Percentiles rank a stretch among this genome's conserved stretches.
phyloP scores from a whole-genome alignment of 2,113 vertebrate genomes.

The Pampusana beccarii region DNA sequence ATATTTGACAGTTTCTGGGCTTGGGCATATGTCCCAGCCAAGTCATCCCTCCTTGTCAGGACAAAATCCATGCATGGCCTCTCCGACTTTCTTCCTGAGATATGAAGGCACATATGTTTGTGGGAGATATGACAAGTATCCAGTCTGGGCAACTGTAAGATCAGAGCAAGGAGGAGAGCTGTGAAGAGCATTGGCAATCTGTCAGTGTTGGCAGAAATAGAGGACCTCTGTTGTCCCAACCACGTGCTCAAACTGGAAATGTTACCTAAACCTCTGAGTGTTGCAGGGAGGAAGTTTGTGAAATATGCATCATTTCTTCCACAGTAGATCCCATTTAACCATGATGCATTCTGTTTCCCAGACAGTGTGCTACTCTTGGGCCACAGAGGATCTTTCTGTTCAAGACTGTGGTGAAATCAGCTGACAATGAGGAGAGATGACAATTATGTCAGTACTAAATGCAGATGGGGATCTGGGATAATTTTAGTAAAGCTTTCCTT shows the following conservation, averaged over 20 bases:
- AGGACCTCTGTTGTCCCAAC: neutral
- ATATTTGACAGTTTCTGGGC: neutral
- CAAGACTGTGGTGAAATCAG: neutral
- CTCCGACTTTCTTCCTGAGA: neutral
- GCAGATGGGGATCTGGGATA: neutral
- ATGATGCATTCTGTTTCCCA: neutral
- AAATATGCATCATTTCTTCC: neutral
- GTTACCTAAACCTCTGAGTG: neutral
- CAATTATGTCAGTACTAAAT: neutral
- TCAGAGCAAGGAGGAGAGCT: neutral
- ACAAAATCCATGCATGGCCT: neutral
- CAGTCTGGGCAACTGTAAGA: neutral
- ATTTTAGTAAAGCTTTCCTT: neutral
- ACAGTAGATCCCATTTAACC: fast-evolving
- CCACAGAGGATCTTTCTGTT: neutral
- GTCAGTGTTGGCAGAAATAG: neutral
- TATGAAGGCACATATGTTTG: neutral
- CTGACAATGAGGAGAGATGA: neutral
- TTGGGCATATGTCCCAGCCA: neutral
- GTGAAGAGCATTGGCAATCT: neutral
- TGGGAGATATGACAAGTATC: neutral
- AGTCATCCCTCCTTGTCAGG: neutral
- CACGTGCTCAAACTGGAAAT: neutral
- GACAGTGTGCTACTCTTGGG: neutral
- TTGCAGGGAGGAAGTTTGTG: neutral